Percentiles rank a stretch among this genome's conserved stretches.
phyloP scores from a whole-genome alignment of 2,888 invertebrate species.

The Leptinotarsa tumamoca region DNA sequence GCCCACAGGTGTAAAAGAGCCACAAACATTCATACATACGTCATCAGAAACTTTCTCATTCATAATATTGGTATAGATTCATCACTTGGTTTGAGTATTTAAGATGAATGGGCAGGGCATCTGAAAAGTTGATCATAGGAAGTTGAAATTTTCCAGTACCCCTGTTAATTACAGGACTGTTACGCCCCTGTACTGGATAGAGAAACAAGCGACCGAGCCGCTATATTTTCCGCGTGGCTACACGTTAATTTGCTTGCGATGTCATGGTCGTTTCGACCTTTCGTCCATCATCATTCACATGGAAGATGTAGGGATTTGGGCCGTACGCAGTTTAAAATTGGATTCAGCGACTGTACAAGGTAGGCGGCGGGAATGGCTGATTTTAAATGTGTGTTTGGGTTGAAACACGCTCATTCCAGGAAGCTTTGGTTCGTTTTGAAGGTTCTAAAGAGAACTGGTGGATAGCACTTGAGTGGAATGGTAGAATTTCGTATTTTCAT shows the following conservation, averaged over 20 bases:
- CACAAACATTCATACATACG: too few relatives aligned
- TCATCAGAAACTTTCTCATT: too few relatives aligned
- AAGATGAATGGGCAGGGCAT: too few relatives aligned
- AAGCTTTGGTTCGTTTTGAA: neutral
- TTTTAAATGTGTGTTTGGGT: conserved; percentile 10
- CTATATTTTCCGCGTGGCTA: conserved; percentile 65
- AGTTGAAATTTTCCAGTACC: neutral
- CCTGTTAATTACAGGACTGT: conserved; percentile 34
- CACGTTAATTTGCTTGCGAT: conserved; percentile 64
- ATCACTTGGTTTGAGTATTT: too few relatives aligned
- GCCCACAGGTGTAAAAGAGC: too few relatives aligned
- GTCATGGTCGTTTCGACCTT: conserved; percentile 60
- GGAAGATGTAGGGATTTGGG: conserved; percentile 61
- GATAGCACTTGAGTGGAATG: neutral
- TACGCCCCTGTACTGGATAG: conserved; percentile 52
- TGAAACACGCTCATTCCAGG: neutral
- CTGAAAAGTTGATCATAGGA: too few relatives aligned
- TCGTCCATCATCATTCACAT: conserved; percentile 60
- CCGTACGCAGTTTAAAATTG: conserved; percentile 57
- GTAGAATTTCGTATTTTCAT: too few relatives aligned
- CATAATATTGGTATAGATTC: too few relatives aligned
- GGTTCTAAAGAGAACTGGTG: neutral
- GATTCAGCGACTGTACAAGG: conserved; percentile 38
- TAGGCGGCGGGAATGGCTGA: neutral
- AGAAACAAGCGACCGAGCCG: conserved; percentile 55